A percentile compares a stretch with the other conserved stretches of the same genome.
Conservation (phyloP, 1,140 invertebrate species). For the Triops longicaudatus region DNA sequence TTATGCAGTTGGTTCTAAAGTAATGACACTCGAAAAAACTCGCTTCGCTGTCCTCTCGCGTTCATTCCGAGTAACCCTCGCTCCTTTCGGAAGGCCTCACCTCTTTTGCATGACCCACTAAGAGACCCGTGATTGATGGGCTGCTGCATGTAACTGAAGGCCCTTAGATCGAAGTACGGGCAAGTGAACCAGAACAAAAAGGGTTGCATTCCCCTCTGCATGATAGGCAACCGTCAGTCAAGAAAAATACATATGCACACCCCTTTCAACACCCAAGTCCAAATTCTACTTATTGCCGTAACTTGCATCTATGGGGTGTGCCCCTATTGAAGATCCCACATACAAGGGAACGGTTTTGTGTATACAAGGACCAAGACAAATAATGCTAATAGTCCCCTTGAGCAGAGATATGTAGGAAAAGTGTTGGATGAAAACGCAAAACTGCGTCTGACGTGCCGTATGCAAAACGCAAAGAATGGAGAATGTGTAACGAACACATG, state of each 20-base stretch:
- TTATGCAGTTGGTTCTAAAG: not conserved
- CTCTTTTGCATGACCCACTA: slow-evolving; percentile 1
- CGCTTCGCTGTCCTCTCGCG: not conserved
- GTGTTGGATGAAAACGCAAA: not conserved
- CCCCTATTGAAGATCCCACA: not conserved
- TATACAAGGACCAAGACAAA: not conserved
- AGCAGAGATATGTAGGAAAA: not conserved
- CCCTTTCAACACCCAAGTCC: not conserved
- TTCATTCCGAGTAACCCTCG: not conserved
- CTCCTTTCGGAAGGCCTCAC: not conserved
- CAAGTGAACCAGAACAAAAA: slow-evolving; percentile 11
- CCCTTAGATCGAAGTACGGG: not conserved
- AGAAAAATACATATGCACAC: not conserved
- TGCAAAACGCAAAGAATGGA: not conserved
- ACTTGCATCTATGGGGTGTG: slow-evolving; percentile 4
- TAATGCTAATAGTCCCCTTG: not conserved
- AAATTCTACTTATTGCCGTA: not conserved
- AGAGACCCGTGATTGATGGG: not conserved
- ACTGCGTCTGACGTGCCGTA: not conserved
- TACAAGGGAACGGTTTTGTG: not conserved
- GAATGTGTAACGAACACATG: not conserved
- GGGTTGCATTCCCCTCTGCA: not conserved
- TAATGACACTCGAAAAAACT: not conserved
- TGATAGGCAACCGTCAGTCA: not conserved
- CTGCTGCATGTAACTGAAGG: not conserved